Conservation (phyloP, 2,113 vertebrate genomes). For the Acrocephalus kingi region DNA sequence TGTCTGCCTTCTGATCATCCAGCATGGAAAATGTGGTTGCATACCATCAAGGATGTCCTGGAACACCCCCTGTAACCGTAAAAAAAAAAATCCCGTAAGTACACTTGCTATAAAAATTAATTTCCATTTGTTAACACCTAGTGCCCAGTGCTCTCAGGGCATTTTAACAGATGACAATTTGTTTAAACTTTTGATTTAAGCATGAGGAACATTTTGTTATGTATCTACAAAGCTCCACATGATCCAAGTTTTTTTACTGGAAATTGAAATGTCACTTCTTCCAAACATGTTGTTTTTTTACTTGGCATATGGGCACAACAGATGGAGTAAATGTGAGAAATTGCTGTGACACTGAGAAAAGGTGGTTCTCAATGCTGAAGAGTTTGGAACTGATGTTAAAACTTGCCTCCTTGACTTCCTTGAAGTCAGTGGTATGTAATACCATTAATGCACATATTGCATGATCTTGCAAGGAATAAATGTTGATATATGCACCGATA, state of each 20-base stretch:
- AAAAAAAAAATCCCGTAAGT: neutral
- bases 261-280: constrained; percentile 20
- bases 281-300: constrained; percentile 15
- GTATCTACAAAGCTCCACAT: neutral
- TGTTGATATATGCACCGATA: neutral
- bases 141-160: neutral
- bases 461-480: neutral
- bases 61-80: neutral
- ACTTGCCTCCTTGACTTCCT: neutral
- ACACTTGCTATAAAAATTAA: neutral
- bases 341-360: neutral
- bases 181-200: constrained; percentile 52
- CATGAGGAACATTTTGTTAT: constrained; percentile 38
- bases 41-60: neutral
- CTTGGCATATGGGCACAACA: neutral
- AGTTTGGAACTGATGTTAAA: neutral
- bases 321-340: neutral
- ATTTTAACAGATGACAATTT: constrained; percentile 1
- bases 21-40: neutral
- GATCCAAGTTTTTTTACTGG: constrained; percentile 35
- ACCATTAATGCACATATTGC: neutral
- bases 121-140: constrained; percentile 33
- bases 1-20: neutral
- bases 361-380: neutral
- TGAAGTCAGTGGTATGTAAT: neutral